Conservation (phyloP, 1,140 invertebrate genomes). For the Plutomurus gul region DNA sequence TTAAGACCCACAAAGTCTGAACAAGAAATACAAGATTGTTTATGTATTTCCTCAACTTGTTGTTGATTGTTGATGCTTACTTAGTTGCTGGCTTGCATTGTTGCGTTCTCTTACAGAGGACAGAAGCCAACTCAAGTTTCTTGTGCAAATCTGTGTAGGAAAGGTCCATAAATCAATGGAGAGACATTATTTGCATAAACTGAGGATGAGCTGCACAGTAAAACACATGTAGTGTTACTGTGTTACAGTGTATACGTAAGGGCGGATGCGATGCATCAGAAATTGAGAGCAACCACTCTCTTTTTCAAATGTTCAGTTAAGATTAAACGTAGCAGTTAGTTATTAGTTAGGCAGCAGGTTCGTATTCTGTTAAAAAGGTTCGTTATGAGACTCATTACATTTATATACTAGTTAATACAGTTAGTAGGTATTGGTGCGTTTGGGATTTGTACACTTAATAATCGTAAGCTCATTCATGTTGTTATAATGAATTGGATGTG, state of each 20-base stretch:
- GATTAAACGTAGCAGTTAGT: background rate
- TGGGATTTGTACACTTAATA: background rate
- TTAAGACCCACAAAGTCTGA: background rate
- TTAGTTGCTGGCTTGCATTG: background rate
- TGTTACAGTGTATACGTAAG: no score
- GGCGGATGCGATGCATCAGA: background rate
- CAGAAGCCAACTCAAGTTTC: background rate
- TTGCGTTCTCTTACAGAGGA: background rate
- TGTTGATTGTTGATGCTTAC: background rate
- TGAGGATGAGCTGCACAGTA: background rate
- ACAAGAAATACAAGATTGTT: conserved; percentile 19
- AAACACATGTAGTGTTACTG: no score
- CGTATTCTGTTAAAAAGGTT: background rate
- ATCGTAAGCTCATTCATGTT: no score
- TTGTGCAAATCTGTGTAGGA: no score
- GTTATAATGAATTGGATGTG: background rate
- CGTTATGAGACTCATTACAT: no score
- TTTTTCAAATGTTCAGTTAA: background rate
- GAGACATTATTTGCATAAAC: conserved; percentile 4
- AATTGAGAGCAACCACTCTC: conserved; percentile 25
- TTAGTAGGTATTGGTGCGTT: background rate
- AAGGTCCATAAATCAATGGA: conserved; percentile 20
- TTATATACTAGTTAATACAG: no score
- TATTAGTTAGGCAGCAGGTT: no score
- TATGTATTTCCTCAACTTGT: background rate